phyloP scores from a whole-genome alignment of 2,113 vertebrate species.

The Callocephalon fimbriatum region DNA sequence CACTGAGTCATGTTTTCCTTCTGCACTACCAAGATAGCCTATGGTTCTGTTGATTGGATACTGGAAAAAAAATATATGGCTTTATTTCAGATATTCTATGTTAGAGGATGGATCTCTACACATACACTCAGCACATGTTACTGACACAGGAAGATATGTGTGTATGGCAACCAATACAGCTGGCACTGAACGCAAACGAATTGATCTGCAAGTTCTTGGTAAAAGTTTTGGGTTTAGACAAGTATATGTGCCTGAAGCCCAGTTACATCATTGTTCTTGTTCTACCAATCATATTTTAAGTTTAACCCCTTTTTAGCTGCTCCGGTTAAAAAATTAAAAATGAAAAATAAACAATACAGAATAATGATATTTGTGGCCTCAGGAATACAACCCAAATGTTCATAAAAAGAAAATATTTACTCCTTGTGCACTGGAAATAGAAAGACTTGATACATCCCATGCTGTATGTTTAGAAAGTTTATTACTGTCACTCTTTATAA shows the following conservation, averaged over 20 bases:
- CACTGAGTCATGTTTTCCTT: not conserved
- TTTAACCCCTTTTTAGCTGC: not conserved
- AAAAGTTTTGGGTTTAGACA: not conserved
- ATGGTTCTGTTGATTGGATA: not conserved
- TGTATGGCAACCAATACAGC: slow-evolving; percentile 93
- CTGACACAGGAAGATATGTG: slow-evolving; percentile 88
- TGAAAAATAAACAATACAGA: not conserved
- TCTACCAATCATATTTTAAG: not conserved
- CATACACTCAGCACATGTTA: slow-evolving; percentile 83
- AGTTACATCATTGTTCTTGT: accelerated
- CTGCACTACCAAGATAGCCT: not conserved
- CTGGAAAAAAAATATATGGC: not conserved
- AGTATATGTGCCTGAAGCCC: not conserved
- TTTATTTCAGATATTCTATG: slow-evolving; percentile 82
- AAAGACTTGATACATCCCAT: not conserved
- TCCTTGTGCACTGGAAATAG: not conserved
- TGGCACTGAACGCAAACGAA: slow-evolving; percentile 85
- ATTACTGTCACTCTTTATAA: not conserved
- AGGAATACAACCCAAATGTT: not conserved
- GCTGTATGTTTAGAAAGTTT: not conserved
- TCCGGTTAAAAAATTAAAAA: not conserved
- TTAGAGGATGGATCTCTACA: slow-evolving; percentile 87
- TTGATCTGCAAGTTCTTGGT: slow-evolving; percentile 92
- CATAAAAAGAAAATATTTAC: not conserved
- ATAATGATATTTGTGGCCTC: not conserved